Percentiles rank a stretch among this genome's conserved stretches.
Conservation (phyloP, 2,888 invertebrate species). For the Coenonympha glycerion region DNA sequence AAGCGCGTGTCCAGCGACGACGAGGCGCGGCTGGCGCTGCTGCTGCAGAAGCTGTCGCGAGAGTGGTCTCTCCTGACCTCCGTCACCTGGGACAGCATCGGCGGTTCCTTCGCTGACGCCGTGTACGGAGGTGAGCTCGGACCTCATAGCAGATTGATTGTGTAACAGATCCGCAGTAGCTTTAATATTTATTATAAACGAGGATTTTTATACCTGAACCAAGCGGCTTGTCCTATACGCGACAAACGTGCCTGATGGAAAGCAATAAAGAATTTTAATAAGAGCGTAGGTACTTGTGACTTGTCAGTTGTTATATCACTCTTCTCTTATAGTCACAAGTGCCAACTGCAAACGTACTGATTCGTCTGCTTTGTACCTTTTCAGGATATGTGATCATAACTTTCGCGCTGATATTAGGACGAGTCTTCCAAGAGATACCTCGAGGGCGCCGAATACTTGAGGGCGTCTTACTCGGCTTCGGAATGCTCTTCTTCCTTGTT, state of each 20-base stretch:
- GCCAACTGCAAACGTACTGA: background rate
- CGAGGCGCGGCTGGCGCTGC: constrained; percentile 79
- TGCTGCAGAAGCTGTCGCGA: constrained; percentile 81
- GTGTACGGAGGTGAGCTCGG: constrained; percentile 74
- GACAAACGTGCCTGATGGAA: no score
- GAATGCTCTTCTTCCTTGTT: constrained; percentile 80
- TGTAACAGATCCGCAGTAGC: no score
- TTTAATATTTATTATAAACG: no score
- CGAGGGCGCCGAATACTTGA: constrained; percentile 78
- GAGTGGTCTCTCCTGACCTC: constrained; percentile 85
- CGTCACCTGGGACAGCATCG: constrained; percentile 83
- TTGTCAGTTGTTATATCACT: no score
- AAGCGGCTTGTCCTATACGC: no score
- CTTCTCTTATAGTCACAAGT: no score
- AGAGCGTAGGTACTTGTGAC: no score
- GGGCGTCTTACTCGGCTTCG: constrained; percentile 81
- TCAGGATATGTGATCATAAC: constrained; percentile 82
- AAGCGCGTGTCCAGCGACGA: constrained; percentile 84
- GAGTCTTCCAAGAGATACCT: constrained; percentile 79
- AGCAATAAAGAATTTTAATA: no score
- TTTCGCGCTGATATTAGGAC: constrained; percentile 79
- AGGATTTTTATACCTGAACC: no score
- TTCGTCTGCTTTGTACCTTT: constrained; percentile 21
- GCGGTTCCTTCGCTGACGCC: constrained; percentile 80
- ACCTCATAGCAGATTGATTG: background rate